Evolutionary conservation across 2,113 vertebrate species (phyloP), one percentile per base, ranked within the genome.

Genomic region (Tinamus guttatus): DNA sequence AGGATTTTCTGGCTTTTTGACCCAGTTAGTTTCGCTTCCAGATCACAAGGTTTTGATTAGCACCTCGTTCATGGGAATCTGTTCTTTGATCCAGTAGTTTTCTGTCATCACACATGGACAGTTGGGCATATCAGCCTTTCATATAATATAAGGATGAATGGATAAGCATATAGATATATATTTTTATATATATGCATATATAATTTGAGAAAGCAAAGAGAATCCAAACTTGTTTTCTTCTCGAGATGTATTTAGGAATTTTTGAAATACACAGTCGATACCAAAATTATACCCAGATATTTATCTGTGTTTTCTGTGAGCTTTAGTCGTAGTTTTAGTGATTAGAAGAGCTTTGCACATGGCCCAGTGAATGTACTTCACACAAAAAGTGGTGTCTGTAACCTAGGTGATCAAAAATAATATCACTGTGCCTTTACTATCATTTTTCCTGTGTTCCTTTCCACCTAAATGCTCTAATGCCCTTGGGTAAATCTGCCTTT

Each of bases 391-490:
- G 67, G 52, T 90, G 87, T 59, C 71, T 92, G 20, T 88, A 84
- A 85, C 82, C 36, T 80, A 60, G 81, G 92, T 96, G 92, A 67
- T 89, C 93, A 93, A 91, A 96, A 96, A 93, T 81, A 92, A 87
- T 75, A 81, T 90, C 59, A 6, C 81, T 74, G 40, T 80, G 92
- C 90, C 88, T 87, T 87, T 52, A 64, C 63, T 63, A 91, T 80
- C 78, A 17, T 87, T 95, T 89, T 86, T 76, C 67, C 93, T 77
- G 28, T 71, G 22, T 87, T 90, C 96, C 91, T 89, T 94, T 94
- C 96, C 93, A 92, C 96, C 90, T 89, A 81, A 96, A 87, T 96
- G 74, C 91, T 94, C 92, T 52, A 45, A 88, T 85, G 85, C 91
- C 95, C 86, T 84, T 95, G 84, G 58, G 91, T 78, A 41, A 73